Evolutionary conservation across 1,140 invertebrate species (phyloP), one percentile per base, ranked within the genome.

Genomic region (Caerostris darwini): DNA sequence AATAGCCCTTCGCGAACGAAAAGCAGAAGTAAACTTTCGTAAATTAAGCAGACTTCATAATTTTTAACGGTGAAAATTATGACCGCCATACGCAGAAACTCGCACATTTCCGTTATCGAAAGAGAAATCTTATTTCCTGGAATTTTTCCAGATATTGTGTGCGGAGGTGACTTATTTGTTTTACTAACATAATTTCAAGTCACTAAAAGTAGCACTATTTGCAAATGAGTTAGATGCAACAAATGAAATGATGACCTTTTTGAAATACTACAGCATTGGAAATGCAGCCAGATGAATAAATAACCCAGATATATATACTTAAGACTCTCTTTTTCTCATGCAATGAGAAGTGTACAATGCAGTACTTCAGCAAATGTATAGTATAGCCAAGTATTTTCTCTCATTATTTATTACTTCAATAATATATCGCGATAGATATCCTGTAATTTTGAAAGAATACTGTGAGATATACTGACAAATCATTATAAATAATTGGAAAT

Each of bases 121-220:
- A 85, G 56, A 8, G 19, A 85, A 7, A 14, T 67, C 54, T 50
- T 19, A 85, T 58, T 85, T 59, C 56, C 58, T 92, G 90, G 90
- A 92, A 92, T 92, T 92, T 85, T 85, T 92, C 90, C 90, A 92
- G 81, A 92, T 92, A 85, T 92, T 67, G 58, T 19, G 71, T 34
- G 50, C 54, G 57, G 71, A 77, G 8, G 8, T 85, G 34, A 69
- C 19, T 59, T 58, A 59, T 56, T 91, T 91, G 69, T 91, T 91
- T 91, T 58, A 81, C 54, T 77, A 7, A 17, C 56, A 71, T 58
- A 56, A 91, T 82, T 91, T 81, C 14, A 82, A 91, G 34, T 91
- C 12, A 19, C 17, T 8, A 85, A 82, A 12, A 77, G 90, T 19
- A 50, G 12, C 34, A 5, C 17, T 50, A 58, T 17, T 3, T 19